Base-by-base conservation (phyloP, 2,797 vertebrate genomes). In the Rhinogobio ventralis region DNA sequence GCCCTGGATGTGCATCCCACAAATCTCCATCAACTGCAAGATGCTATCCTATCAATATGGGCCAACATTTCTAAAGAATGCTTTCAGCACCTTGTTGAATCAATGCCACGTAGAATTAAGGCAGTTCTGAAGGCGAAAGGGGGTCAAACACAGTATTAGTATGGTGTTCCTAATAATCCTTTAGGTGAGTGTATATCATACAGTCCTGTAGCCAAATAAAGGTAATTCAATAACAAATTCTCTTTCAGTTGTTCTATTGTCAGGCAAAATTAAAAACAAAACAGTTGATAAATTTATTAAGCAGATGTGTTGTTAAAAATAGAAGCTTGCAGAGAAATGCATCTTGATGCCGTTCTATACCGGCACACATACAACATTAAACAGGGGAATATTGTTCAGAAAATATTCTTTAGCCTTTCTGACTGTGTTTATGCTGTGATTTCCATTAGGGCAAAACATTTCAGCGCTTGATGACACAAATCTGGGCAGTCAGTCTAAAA, bases 381-480 rank as follows among this genome's bases (percentile, higher is more conserved):
- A 64, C 20, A n/a, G 0, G 11, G 33, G 10, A 76, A 57, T 62
- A 51, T 20, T 20, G 8, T 81, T 57, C 55, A 53, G 15, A 51
- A 36, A 84, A 84, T 51, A 46, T 60, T 66, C 17, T 85, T 57
- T 71, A 36, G 25, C 28, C 30, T 86, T 72, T 88, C 67, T 78
- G 46, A 7, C 25, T 36, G 42, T 78, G 51, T 67, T 51, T 66
- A 15, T 60, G 60, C 69, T 80, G n/a, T 64, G 71, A 28, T 84
- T 85, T 85, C 60, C 69, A 72, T 42, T 64, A 71, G 23, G 30
- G 33, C 81, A 75, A 30, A 84, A 78, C 74, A 33, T 81, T 81
- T 82, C n/a, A 62, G 14, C 2, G 30, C 55, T 60, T 78, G 53
- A 67, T 68, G 49, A 53, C 73, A 76, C 71, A 42, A 46, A 69